Evolutionary conservation across 2,797 vertebrate genomes (phyloP), one percentile per base, ranked within the genome.

Genomic region (Alfaro cultratus): DNA sequence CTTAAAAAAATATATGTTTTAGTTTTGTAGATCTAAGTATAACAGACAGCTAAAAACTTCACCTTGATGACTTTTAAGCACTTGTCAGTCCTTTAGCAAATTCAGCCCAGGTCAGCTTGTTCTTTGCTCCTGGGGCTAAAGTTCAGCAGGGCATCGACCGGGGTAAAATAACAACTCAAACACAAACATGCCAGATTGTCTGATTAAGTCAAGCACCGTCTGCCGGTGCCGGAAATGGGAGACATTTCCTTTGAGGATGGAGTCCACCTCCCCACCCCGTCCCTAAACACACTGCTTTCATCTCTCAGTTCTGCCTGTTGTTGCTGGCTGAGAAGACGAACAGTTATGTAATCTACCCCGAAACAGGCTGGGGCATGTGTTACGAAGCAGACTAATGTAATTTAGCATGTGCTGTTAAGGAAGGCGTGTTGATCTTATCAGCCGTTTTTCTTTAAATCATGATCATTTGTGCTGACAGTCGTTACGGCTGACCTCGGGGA

Each of bases 311-410:
- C 67, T 39, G 53, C 75, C 23, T 86, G 77, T 88, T 88, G 77
- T 79, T 83, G 79, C 88, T n/a, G 73, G 73, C 83, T 1, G 45
- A 75, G 79, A 80, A 83, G 83, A 77, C 74, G 76, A 34, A 1
- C 70, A 16, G 73, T 91, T 93, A 89, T 82, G 77, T 85, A 90
- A 89, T 31, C 67, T 67, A 87, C 79, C 75, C 78, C 53, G 80
- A 88, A 90, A 87, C 68, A 62, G 36, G 39, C 73, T 16, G 41
- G 0, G 13, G n/a, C 45, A 46, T 73, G 71, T 67, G 51, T 75
- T 77, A 34, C 68, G n/a, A 36, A 41, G 83, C 31, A 3, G 29
- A 41, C 79, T 79, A 80, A 91, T 89, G 73, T 16, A 57, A 77
- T 85, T 77, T 79, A 83, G 77, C 85, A 79, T 82, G n/a, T 72